A percentile compares a stretch with the other conserved stretches of the same genome.
These are phyloP conservation scores for Catalaphyllia jardinei DNA, from an alignment of 64 coral and sea anemone species.

Conservation along the genomic window DNA sequence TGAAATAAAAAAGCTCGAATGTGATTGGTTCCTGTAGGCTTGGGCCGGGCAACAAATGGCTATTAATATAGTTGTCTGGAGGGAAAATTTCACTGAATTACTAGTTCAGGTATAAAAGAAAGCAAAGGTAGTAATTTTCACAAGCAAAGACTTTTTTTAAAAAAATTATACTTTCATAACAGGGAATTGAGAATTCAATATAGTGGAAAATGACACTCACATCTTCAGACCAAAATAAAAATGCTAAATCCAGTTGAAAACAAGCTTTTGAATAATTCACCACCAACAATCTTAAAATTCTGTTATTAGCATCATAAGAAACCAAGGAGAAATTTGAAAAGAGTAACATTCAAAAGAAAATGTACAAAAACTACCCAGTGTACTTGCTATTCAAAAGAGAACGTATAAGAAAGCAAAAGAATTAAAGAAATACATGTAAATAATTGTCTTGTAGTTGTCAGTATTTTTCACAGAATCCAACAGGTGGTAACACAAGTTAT, in stretches of 20 bases:
- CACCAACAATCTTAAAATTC: neutral
- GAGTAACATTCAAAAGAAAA: neutral
- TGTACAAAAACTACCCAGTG: too few species aligned
- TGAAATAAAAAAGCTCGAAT: slow-evolving; percentile 19
- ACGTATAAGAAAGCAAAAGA: neutral
- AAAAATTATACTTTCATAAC: neutral
- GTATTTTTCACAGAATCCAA: slow-evolving; percentile 6
- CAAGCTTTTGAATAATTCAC: slow-evolving; percentile 41
- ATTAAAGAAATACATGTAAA: neutral
- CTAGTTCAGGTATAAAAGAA: neutral
- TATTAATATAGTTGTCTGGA: neutral
- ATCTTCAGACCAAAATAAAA: neutral
- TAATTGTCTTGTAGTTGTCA: neutral
- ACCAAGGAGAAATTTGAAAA: neutral
- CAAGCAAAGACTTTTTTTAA: neutral
- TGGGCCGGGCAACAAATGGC: neutral
- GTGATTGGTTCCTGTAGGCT: neutral
- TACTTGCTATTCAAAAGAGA: neutral
- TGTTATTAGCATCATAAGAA: neutral
- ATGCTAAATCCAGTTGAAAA: neutral
- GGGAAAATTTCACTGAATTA: neutral
- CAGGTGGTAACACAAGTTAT: slow-evolving; percentile 11
- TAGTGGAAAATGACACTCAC: neutral
- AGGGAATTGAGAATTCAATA: neutral
- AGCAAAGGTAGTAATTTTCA: neutral